Evolutionary conservation across 2,888 invertebrate genomes (phyloP).

Genomic region (Rotaria macrura): DNA sequence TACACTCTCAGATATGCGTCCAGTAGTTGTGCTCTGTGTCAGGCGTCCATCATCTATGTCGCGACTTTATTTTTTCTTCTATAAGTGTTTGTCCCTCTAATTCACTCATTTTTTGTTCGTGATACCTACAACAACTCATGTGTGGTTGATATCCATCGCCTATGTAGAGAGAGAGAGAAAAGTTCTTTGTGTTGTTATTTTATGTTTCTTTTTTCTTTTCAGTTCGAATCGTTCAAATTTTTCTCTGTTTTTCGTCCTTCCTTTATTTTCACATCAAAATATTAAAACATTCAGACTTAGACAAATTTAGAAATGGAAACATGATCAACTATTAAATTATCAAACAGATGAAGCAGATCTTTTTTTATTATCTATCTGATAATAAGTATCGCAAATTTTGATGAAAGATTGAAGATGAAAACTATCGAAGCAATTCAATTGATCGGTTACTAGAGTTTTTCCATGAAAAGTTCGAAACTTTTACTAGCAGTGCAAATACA

Average conservation of each 20-base stretch:
- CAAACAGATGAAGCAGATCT: no score
- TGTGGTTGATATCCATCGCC: not conserved
- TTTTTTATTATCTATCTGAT: no score
- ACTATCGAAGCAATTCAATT: no score
- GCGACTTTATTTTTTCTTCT: not conserved
- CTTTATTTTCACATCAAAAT: conserved; percentile 8
- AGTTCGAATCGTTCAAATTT: not conserved
- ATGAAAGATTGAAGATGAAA: no score
- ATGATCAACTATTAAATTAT: not conserved
- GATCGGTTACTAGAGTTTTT: no score
- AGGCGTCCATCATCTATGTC: not conserved
- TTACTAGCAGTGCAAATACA: no score
- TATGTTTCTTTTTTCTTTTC: not conserved
- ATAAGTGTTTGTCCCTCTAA: not conserved
- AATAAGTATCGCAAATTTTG: no score
- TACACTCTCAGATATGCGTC: not conserved
- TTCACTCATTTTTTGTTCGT: not conserved
- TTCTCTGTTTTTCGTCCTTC: not conserved
- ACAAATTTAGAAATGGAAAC: not conserved
- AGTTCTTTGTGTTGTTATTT: not conserved
- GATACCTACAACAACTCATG: not conserved
- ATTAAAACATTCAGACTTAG: not conserved
- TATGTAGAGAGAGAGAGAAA: not conserved
- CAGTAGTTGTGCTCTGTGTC: not conserved
- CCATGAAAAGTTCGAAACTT: no score